Evolutionary conservation across 2,797 vertebrate genomes (phyloP).

Genomic region (Platalea minor): DNA sequence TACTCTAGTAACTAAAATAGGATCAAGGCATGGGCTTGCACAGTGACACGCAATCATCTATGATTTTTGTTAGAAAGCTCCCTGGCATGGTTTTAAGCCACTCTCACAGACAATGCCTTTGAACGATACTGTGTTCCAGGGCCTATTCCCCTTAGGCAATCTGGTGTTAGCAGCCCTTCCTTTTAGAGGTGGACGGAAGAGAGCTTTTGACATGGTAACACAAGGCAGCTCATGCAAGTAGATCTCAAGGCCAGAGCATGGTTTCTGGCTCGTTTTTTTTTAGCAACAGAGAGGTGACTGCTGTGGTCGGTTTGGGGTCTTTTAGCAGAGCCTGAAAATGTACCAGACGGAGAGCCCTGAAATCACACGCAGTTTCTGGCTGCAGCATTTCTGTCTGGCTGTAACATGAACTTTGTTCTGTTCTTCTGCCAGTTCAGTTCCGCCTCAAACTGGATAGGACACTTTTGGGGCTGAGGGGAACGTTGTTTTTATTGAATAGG

Average conservation of each 20-base stretch:
- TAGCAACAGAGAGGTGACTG: background rate
- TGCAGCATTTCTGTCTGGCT: background rate
- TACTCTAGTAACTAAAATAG: background rate
- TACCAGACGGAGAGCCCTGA: background rate
- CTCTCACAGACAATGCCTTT: background rate
- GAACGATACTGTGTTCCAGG: rapidly evolving
- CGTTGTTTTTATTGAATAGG: constrained; percentile 36
- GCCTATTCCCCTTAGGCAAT: background rate
- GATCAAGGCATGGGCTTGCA: background rate
- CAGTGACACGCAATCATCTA: background rate
- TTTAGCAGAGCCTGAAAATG: background rate
- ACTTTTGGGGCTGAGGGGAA: constrained; percentile 25
- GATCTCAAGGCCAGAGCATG: background rate
- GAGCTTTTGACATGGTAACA: background rate
- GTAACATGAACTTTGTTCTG: constrained; percentile 13
- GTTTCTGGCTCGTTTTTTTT: background rate
- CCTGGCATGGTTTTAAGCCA: background rate
- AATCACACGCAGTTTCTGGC: constrained; percentile 7
- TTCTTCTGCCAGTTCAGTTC: constrained; percentile 47
- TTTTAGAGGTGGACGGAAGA: background rate
- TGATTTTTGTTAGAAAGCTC: background rate
- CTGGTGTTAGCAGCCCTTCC: background rate
- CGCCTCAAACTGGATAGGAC: constrained; percentile 10
- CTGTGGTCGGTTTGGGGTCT: background rate
- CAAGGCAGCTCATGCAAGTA: background rate